These are phyloP conservation scores for Lasioglossum vierecki DNA, from an alignment of 2,888 invertebrate species.

Conservation along the genomic window DNA sequence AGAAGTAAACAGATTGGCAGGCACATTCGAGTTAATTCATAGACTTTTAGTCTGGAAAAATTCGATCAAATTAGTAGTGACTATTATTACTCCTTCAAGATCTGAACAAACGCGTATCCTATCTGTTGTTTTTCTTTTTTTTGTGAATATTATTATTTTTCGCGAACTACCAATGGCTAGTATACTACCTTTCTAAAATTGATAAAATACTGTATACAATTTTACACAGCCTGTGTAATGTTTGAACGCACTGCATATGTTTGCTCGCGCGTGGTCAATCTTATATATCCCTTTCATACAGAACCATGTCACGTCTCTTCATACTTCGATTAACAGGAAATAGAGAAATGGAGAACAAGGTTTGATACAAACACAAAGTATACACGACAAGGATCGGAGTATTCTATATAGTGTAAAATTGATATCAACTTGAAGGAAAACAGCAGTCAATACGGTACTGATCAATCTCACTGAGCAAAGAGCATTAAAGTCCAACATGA, in stretches of 20 bases:
- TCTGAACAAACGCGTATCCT: slow-evolving; percentile 44
- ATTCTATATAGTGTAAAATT: slow-evolving; percentile 41
- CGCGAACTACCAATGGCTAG: neutral
- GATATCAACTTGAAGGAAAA: slow-evolving; percentile 67
- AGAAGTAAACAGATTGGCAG: slow-evolving; percentile 82
- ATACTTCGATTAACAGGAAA: slow-evolving; percentile 52
- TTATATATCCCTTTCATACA: slow-evolving; percentile 64
- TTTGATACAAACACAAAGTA: slow-evolving; percentile 48
- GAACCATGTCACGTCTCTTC: slow-evolving; percentile 62
- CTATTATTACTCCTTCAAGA: slow-evolving; percentile 74
- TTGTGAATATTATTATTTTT: neutral
- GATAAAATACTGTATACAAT: neutral
- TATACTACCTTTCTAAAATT: neutral
- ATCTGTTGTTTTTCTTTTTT: neutral
- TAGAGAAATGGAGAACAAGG: slow-evolving; percentile 55
- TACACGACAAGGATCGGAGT: slow-evolving; percentile 46
- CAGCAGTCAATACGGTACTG: slow-evolving; percentile 67
- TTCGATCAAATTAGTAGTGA: slow-evolving; percentile 71
- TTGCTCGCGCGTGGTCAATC: slow-evolving; percentile 38
- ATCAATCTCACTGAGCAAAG: slow-evolving; percentile 60
- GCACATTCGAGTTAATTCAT: slow-evolving; percentile 83
- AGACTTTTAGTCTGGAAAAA: slow-evolving; percentile 68
- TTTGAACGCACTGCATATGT: slow-evolving; percentile 22
- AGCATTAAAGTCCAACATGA: slow-evolving; percentile 42
- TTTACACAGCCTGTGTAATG: slow-evolving; percentile 18